Evolutionary conservation across 2,888 invertebrate genomes (phyloP).

Genomic region (Synanthedon myopaeformis): DNA sequence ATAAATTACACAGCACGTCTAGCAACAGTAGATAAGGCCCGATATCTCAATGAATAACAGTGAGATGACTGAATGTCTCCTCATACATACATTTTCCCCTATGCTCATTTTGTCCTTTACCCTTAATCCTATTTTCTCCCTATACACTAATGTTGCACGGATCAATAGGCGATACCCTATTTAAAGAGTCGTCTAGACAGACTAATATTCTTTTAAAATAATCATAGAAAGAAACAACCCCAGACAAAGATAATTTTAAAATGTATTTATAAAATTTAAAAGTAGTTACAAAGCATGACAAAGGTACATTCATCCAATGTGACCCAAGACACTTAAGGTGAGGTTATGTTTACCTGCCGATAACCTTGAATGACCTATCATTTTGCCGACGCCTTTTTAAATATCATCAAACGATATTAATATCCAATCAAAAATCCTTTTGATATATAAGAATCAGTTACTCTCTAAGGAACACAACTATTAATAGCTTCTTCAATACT

Average conservation of each 20-base stretch:
- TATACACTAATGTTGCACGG: not conserved
- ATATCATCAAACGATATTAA: conserved; percentile 2
- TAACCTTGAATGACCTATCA: conserved; percentile 68
- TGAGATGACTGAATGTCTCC: no score
- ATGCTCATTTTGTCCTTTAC: not conserved
- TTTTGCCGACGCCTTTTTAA: conserved; percentile 7
- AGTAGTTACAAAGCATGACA: no score
- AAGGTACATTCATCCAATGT: conserved; percentile 24
- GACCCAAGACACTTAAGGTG: conserved; percentile 39
- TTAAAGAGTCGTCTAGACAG: no score
- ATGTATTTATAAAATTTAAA: no score
- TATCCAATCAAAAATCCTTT: not conserved
- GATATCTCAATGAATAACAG: no score
- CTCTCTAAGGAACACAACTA: not conserved
- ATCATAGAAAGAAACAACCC: no score
- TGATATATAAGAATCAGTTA: not conserved
- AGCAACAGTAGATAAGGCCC: no score
- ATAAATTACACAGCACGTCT: no score
- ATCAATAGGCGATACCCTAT: not conserved
- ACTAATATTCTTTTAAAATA: no score
- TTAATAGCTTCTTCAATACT: conserved; percentile 7
- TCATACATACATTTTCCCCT: no score
- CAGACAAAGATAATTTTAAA: no score
- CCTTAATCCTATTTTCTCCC: not conserved
- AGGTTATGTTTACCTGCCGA: conserved; percentile 56